Conservation (phyloP, 2,888 invertebrate species). For the Agrotis clavis region DNA sequence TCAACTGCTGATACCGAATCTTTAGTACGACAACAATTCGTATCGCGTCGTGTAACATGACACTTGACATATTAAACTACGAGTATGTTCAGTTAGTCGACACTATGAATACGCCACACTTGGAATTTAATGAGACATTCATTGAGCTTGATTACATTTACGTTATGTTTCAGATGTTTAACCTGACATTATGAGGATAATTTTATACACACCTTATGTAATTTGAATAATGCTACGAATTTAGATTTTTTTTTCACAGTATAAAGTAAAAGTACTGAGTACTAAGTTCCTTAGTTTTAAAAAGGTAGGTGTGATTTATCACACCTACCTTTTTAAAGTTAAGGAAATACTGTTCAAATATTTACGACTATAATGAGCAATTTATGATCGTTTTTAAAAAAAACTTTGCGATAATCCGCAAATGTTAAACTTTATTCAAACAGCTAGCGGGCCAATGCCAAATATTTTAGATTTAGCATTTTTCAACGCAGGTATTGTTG, state of each 20-base stretch:
- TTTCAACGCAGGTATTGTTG: no score
- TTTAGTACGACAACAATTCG: background rate
- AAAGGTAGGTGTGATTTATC: no score
- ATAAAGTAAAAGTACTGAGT: no score
- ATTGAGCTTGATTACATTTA: slow-evolving; percentile 28
- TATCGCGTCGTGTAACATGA: slow-evolving; percentile 17
- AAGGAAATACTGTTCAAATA: background rate
- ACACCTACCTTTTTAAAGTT: background rate
- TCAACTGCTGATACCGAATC: slow-evolving; percentile 18
- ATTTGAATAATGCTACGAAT: background rate
- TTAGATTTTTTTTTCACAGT: no score
- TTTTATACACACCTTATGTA: background rate
- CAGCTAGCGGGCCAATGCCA: no score
- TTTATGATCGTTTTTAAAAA: background rate
- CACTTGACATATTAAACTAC: slow-evolving; percentile 13
- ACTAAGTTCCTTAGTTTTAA: no score
- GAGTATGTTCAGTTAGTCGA: background rate
- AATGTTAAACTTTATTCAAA: background rate
- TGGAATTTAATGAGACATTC: slow-evolving; percentile 18
- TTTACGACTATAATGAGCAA: background rate
- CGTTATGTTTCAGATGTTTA: background rate
- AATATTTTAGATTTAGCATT: no score
- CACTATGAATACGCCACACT: slow-evolving; percentile 15
- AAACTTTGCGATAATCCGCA: background rate
- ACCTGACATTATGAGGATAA: slow-evolving; percentile 2